Evolutionary conservation across 2,113 vertebrate species (phyloP).

Genomic region (Setophaga kirtlandii): DNA sequence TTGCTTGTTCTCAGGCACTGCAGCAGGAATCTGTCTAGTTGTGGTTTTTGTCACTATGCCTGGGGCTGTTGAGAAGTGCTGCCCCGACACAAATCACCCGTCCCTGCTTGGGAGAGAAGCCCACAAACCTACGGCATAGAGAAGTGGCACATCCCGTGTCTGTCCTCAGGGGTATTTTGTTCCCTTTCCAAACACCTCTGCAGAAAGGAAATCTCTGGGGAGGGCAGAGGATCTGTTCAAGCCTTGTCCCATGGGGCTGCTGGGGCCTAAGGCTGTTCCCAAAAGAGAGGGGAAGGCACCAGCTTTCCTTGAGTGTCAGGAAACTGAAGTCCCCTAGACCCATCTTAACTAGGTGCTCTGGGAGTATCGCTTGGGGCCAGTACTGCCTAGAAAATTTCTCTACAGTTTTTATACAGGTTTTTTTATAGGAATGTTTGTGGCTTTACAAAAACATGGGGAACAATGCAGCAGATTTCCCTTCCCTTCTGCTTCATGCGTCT

Average conservation of each 20-base stretch:
- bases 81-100: neutral
- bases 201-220: neutral
- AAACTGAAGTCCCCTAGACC: neutral
- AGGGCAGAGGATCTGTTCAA: neutral
- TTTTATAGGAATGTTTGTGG: constrained; percentile 61
- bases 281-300: neutral
- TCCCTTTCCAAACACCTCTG: neutral
- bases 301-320: neutral
- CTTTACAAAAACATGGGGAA: constrained; percentile 51
- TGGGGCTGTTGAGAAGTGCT: neutral
- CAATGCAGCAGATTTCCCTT: constrained; percentile 29
- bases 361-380: neutral
- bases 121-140: neutral
- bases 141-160: neutral
- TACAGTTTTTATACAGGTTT: constrained; percentile 53
- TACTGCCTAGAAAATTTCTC: neutral
- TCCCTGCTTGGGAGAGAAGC: neutral
- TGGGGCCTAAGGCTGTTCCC: neutral
- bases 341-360: constrained; percentile 7
- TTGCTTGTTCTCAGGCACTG: neutral
- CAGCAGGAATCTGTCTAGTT: neutral
- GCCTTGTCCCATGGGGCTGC: neutral
- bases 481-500: neutral
- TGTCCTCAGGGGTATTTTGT: neutral
- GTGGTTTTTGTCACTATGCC: neutral